Percentiles rank a stretch among this genome's conserved stretches.
Conservation (phyloP, 1,140 invertebrate genomes). For the Trachelipus rathkii region DNA sequence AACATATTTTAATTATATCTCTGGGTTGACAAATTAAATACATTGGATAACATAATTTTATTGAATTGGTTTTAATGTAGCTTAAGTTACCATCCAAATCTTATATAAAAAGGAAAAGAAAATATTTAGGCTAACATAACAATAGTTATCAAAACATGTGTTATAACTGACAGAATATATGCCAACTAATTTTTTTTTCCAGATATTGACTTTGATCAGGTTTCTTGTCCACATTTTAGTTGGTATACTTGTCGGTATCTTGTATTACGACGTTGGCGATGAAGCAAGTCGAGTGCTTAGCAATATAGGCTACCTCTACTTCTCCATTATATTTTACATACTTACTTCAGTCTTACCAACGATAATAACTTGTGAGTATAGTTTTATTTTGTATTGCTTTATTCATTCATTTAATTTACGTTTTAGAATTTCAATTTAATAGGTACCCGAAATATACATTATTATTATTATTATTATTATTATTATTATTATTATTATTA, state of each 20-base stretch:
- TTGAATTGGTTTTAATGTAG: not conserved
- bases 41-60: not conserved
- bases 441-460: no score
- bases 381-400: not conserved
- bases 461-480: no score
- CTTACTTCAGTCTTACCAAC: conserved; percentile 96
- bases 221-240: conserved; percentile 84
- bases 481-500: no score
- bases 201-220: conserved; percentile 83
- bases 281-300: conserved; percentile 87
- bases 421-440: no score
- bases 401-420: not conserved
- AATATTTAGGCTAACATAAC: not conserved
- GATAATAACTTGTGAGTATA: conserved; percentile 83
- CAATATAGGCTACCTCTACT: conserved; percentile 92
- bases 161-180: no score
- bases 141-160: not conserved
- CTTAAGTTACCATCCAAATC: no score
- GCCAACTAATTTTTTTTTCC: conserved; percentile 47
- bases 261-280: conserved; percentile 88
- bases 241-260: conserved; percentile 80
- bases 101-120: no score
- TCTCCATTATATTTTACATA: conserved; percentile 90
- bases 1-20: no score
- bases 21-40: no score